phyloP scores from a whole-genome alignment of 2,113 vertebrate genomes.

The Pseudopipra pipra region DNA sequence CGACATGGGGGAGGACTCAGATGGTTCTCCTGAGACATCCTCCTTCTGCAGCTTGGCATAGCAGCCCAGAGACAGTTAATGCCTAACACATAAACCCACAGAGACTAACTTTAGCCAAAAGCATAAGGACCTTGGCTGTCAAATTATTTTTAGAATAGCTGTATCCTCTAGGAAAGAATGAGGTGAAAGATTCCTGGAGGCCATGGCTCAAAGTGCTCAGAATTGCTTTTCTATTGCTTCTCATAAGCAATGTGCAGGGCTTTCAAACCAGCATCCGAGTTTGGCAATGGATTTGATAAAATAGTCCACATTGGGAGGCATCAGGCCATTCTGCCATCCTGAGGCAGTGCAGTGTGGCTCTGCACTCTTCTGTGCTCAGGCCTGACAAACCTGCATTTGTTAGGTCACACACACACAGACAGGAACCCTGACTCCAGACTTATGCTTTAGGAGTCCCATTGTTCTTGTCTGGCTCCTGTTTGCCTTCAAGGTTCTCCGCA shows the following conservation, averaged over 20 bases:
- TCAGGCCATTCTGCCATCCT: neutral
- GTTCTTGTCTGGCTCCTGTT: neutral
- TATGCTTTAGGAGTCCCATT: neutral
- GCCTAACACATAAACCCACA: neutral
- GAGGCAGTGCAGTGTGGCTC: accelerated
- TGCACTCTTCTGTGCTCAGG: neutral
- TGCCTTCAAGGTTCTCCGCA: neutral
- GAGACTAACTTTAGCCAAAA: conserved; percentile 27
- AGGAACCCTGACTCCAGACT: neutral
- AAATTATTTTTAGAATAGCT: neutral
- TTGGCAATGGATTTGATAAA: neutral
- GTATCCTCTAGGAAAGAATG: neutral
- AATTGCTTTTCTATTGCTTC: neutral
- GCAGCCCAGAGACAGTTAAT: neutral
- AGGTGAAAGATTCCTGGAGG: neutral
- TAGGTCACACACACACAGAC: neutral
- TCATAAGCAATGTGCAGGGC: neutral
- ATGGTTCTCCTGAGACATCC: neutral
- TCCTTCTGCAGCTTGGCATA: neutral
- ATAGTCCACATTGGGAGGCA: neutral
- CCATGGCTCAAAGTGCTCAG: neutral
- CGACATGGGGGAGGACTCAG: neutral
- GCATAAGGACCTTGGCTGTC: neutral
- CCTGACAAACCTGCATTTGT: neutral
- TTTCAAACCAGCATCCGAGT: neutral